Conservation (phyloP, 2,888 invertebrate genomes). For the Tanytarsus gracilentus region DNA sequence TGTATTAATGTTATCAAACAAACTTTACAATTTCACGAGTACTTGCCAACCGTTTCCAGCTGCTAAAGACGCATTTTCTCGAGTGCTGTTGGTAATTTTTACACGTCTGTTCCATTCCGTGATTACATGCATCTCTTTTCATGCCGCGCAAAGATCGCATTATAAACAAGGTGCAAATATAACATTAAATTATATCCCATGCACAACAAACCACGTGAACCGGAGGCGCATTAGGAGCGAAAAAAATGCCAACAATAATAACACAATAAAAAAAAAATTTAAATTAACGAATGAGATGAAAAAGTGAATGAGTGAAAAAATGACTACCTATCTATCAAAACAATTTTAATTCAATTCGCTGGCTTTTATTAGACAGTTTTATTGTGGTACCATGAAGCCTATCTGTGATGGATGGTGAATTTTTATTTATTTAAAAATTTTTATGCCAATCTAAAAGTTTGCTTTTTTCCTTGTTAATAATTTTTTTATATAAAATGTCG, state of each 20-base stretch:
- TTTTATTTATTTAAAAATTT: too few species aligned
- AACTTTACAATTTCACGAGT: slow-evolving; percentile 4
- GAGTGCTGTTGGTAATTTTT: neutral
- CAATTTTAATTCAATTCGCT: slow-evolving; percentile 26
- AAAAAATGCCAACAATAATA: neutral
- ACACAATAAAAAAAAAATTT: neutral
- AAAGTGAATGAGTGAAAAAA: neutral
- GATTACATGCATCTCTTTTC: slow-evolving; percentile 6
- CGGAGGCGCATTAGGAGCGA: neutral
- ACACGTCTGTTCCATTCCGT: neutral
- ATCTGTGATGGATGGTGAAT: too few species aligned
- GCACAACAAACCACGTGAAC: neutral
- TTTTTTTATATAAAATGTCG: too few species aligned
- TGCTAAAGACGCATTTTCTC: neutral
- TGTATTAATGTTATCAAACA: neutral
- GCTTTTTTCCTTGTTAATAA: too few species aligned
- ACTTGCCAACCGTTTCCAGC: slow-evolving; percentile 8
- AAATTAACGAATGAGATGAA: neutral
- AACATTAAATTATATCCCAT: neutral
- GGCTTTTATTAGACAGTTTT: slow-evolving; percentile 4
- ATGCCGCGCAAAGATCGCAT: too few species aligned
- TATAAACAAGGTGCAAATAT: slow-evolving; percentile 7
- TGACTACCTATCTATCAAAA: slow-evolving; percentile 10
- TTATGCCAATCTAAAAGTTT: too few species aligned
- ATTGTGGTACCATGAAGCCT: too few species aligned